These are phyloP conservation scores for Notarius lentiginosus DNA, from an alignment of 2,113 vertebrate species.

Conservation along the genomic window DNA sequence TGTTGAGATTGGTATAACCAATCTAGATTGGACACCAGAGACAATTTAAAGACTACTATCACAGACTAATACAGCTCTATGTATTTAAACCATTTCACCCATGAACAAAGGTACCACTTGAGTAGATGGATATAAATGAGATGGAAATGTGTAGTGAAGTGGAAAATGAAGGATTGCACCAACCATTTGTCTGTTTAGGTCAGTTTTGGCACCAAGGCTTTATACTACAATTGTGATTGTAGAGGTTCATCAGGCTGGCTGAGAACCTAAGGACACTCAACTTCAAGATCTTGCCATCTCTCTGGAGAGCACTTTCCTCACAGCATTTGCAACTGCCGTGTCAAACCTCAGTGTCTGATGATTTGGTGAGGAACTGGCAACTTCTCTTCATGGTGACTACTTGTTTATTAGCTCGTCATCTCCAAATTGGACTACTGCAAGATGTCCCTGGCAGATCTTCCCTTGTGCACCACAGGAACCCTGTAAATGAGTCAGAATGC, in stretches of 20 bases:
- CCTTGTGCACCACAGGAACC: not conserved
- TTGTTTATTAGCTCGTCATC: not conserved
- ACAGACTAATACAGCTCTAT: not conserved
- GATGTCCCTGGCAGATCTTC: not conserved
- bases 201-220: constrained; percentile 17
- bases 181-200: not conserved
- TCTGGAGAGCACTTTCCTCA: not conserved
- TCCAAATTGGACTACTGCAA: not conserved
- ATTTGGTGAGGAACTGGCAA: not conserved
- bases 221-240: not conserved
- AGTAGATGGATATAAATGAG: constrained; percentile 39
- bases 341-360: not conserved
- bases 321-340: not conserved
- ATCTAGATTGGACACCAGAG: constrained; percentile 4
- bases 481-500: not conserved
- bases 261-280: constrained; percentile 1
- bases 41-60: constrained; percentile 12
- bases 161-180: constrained; percentile 35
- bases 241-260: not conserved
- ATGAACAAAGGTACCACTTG: constrained; percentile 23
- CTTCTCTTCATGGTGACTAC: not conserved
- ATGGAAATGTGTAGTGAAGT: constrained; percentile 32
- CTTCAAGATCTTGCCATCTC: not conserved
- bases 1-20: constrained; percentile 6
- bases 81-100: constrained; percentile 11